These are phyloP conservation scores for Notocelia uddmanniana DNA, from an alignment of 2,888 invertebrate species.

Conservation along the genomic window DNA sequence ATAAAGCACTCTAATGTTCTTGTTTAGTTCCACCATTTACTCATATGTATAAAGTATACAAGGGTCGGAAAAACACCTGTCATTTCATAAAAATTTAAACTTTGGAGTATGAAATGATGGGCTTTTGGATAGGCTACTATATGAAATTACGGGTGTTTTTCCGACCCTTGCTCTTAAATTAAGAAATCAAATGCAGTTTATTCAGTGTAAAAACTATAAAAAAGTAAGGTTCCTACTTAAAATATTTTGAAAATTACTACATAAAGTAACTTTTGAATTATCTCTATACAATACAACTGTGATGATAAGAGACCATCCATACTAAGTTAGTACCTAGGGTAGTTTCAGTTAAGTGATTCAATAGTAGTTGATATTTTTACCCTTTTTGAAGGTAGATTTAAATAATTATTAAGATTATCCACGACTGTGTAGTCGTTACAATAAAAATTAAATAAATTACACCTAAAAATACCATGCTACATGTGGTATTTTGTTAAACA, in stretches of 20 bases:
- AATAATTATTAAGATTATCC: neutral
- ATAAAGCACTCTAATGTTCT: too few species aligned
- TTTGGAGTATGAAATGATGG: too few species aligned
- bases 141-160: too few species aligned
- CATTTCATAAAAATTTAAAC: too few species aligned
- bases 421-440: neutral
- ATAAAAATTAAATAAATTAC: neutral
- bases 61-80: too few species aligned
- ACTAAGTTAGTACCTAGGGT: neutral
- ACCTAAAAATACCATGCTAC: conserved; percentile 2
- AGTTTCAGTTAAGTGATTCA: neutral
- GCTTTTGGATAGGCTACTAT: too few species aligned
- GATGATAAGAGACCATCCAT: neutral
- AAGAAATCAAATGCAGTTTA: neutral
- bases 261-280: neutral
- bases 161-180: neutral
- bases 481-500: neutral
- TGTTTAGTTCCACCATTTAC: too few species aligned
- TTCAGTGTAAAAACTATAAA: too few species aligned
- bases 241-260: neutral
- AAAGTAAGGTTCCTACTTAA: too few species aligned
- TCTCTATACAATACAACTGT: too few species aligned
- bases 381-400: conserved; percentile 1
- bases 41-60: too few species aligned
- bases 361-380: neutral